Base-by-base conservation (phyloP, 1,140 invertebrate genomes). In the Pseudomyrmex concolor region DNA sequence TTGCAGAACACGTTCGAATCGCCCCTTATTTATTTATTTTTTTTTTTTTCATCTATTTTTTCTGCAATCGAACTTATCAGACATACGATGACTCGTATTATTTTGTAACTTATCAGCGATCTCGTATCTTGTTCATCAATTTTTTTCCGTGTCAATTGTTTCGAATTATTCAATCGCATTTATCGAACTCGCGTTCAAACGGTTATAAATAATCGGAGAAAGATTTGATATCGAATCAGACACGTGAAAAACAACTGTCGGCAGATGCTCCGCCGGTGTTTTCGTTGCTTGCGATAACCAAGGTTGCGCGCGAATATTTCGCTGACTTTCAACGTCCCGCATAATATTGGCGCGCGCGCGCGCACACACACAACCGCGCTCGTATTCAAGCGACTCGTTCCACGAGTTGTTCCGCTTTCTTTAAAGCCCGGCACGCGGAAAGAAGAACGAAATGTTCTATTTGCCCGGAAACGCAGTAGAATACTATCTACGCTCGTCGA, bases 391-490 rank as follows among this genome's bases (percentile, higher is more conserved):
- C 3, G 43, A 9, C 19, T 73, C 62, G 51, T 71, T 68, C 48
- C 34, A 25, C 54, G 22, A 48, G 25, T 74, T 45, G 86, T 78
- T 34, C 63, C 19, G 19, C 12, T 59, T 59, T 70, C 25, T 81
- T 81, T 10, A 59, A 86, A 86, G 55, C 83, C 74, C 68, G 51
- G 78, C 10, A 55, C 76, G 34, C 34, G 67, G 62, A 86, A 83
- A 60, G 71, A 73, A 60, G 66, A 9, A 80, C 66, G 66, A 89
- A 85, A 87, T 90, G 80, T 89, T 89, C 77, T 85, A 84, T 90
- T 85, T 84, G 64, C 64, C 45, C 59, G 64, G 70, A 86, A 86
- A 89, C 73, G 63, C 43, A 50, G 63, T 22, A 50, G 34, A 67
- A 86, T 83, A 72, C 17, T 45, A 59, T 64, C 71, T 57, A 22